Conservation (phyloP, 2,797 vertebrate genomes). For the Micropoecilia bifurca region DNA sequence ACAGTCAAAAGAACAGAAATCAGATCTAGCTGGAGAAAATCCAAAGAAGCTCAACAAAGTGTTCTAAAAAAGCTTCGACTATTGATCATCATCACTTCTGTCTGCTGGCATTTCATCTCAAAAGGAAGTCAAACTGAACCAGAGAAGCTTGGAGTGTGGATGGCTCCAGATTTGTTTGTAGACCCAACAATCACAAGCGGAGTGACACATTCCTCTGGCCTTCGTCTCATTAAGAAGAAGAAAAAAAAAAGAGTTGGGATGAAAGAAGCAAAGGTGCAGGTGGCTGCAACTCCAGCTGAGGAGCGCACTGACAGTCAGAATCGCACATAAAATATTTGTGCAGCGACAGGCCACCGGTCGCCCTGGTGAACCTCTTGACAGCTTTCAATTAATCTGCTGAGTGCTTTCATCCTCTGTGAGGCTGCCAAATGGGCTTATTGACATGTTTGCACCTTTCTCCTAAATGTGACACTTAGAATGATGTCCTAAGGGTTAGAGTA, state of each 20-base stretch:
- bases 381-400: constrained; percentile 30
- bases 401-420: constrained; percentile 4
- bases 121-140: neutral
- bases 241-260: neutral
- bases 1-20: neutral
- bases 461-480: constrained; percentile 19
- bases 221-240: constrained; percentile 29
- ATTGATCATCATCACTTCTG: constrained; percentile 1
- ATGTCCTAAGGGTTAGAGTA: constrained; percentile 12
- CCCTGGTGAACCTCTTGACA: constrained; percentile 4
- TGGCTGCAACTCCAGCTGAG: constrained; percentile 6
- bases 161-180: neutral
- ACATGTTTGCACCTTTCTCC: constrained; percentile 16
- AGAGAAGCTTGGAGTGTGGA: neutral
- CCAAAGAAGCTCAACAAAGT: neutral
- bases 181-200: constrained; percentile 1
- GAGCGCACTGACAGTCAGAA: neutral
- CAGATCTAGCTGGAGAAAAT: neutral
- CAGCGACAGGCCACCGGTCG: constrained; percentile 2
- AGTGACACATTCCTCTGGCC: constrained; percentile 7
- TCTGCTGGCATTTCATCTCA: neutral
- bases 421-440: constrained; percentile 27
- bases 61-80: neutral
- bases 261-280: constrained; percentile 4
- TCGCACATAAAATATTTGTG: neutral